Evolutionary conservation across 2,113 vertebrate genomes (phyloP).

Genomic region (Cyanoderma ruficeps): DNA sequence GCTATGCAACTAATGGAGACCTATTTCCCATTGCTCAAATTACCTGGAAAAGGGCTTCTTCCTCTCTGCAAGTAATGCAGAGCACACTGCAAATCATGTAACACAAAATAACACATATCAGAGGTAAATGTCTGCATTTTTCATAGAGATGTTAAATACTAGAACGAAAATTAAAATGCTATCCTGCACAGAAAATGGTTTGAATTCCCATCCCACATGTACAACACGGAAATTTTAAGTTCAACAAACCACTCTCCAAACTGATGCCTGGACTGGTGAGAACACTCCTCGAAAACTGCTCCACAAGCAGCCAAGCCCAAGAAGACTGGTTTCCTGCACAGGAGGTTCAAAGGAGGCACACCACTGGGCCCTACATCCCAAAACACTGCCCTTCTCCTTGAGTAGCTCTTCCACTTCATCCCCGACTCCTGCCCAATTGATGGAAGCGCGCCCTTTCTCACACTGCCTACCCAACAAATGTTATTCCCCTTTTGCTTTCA

Average conservation of each 20-base stretch:
- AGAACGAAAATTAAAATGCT: background rate
- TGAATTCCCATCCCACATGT: background rate
- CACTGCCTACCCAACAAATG: background rate
- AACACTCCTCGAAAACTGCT: background rate
- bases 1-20: background rate
- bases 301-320: background rate
- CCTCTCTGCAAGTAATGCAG: background rate
- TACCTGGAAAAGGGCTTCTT: background rate
- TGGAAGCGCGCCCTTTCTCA: background rate
- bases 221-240: background rate
- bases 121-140: background rate
- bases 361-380: background rate
- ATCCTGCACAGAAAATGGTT: background rate
- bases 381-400: background rate
- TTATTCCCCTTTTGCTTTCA: background rate
- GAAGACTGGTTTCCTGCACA: background rate
- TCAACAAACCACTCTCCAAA: background rate
- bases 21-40: background rate
- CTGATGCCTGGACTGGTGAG: background rate
- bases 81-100: background rate
- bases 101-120: background rate
- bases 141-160: background rate
- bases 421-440: background rate
- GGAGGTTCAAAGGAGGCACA: background rate
- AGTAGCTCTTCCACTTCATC: background rate